These are phyloP conservation scores for Manis javanica DNA, from an alignment of 2,797 vertebrate species.

Conservation along the genomic window DNA sequence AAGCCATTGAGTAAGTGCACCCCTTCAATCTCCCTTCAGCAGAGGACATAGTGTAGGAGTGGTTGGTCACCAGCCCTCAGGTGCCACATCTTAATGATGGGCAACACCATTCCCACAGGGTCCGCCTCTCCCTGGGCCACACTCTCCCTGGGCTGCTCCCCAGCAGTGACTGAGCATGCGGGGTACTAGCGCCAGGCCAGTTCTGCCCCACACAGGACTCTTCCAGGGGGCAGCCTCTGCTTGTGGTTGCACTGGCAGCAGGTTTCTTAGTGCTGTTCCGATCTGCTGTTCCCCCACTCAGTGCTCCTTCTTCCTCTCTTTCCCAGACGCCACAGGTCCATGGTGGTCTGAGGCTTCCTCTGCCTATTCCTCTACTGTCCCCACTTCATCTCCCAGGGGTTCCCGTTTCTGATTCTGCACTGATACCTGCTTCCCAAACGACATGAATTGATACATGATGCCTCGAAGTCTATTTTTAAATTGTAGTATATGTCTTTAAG, in stretches of 20 bases:
- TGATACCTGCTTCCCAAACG: slow-evolving; percentile 48
- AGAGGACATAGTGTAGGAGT: background rate
- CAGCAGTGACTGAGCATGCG: background rate
- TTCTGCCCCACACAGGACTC: background rate
- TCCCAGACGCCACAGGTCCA: background rate
- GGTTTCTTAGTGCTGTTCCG: background rate
- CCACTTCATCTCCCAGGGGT: background rate
- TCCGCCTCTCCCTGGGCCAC: background rate
- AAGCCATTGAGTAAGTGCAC: background rate
- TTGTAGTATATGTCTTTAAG: slow-evolving; percentile 44
- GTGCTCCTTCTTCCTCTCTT: background rate
- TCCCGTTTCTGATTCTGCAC: slow-evolving; percentile 43
- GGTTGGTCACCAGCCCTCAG: background rate
- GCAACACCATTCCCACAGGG: background rate
- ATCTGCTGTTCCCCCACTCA: background rate
- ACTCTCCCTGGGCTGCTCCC: background rate
- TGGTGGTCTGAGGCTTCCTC: background rate
- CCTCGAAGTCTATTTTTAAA: slow-evolving; percentile 57
- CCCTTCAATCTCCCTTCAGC: background rate
- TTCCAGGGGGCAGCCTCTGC: background rate
- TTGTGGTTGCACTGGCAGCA: background rate
- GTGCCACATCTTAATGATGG: background rate
- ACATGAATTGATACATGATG: background rate
- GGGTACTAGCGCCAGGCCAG: accelerated
- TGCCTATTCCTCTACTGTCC: background rate